Base-by-base conservation (phyloP, 2,888 invertebrate species). In the Nymphalis urticae region DNA sequence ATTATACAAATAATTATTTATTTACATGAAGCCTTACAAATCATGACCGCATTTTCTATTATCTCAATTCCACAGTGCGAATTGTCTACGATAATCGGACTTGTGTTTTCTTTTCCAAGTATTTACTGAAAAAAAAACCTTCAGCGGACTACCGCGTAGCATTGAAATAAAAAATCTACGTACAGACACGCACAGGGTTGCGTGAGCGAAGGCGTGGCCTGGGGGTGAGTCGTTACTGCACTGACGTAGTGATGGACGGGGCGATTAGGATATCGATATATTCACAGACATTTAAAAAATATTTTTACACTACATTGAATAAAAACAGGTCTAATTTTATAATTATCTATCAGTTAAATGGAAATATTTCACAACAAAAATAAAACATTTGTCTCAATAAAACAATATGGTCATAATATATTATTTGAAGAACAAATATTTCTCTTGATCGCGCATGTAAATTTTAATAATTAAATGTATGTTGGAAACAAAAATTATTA, bases 161-260 rank as follows among this genome's bases (percentile, higher is more conserved):
- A 47, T 54, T 54, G 27, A 48, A 54, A 53, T 63, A 70, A 64
- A 66, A 70, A 62, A 64, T 36, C 48, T 47, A 53, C 36, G 19
- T 50, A 68, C 66, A 62, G 53, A 70, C 73, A 73, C 72, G 72
- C 72, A 69, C 36, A 68, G 72, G 73, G 74, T 75, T 70, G 74
- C 77, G 73, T 75, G 74, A 64, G 70, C 63, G 70, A 50, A 69
- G 78, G 78, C 77, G 78, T 76, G 67, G 78, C 73, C 61, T 62
- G 73, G 72, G 78, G 74, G 77, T 69, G 79, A 87, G 86, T 85
- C 87, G 89, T 89, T 88, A 85, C 79, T 81, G 75, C 82, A 83
- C 87, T 85, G 42, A 42, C 42, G 87, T 2, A 85, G 84, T 69
- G 85, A 69, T 79, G 84, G 71, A 9, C 2, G 47, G 56, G 70